A percentile compares a stretch with the other conserved stretches of the same genome.
Conservation (phyloP, 2,888 invertebrate species). For the Sesia apiformis region DNA sequence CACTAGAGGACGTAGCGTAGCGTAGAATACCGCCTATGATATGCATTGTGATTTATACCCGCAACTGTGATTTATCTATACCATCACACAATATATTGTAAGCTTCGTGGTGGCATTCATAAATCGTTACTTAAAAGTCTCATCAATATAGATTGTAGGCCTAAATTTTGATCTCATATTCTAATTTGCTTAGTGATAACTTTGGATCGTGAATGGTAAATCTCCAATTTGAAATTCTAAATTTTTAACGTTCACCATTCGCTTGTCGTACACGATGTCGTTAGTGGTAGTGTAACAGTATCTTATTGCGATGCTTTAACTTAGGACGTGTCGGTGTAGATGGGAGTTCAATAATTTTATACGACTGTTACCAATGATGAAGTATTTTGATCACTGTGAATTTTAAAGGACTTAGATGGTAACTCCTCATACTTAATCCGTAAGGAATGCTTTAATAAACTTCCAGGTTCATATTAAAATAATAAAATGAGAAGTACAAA, state of each 20-base stretch:
- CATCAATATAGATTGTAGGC: slow-evolving; percentile 70
- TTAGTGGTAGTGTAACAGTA: slow-evolving; percentile 69
- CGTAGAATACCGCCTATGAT: slow-evolving; percentile 66
- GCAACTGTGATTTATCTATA: slow-evolving; percentile 68
- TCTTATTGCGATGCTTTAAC: slow-evolving; percentile 75
- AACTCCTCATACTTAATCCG: slow-evolving; percentile 40
- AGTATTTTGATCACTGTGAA: slow-evolving; percentile 50
- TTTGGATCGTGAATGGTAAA: slow-evolving; percentile 63
- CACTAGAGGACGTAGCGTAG: slow-evolving; percentile 40
- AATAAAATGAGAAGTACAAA: slow-evolving; percentile 63
- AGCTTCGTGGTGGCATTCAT: slow-evolving; percentile 62
- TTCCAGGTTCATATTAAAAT: slow-evolving; percentile 41
- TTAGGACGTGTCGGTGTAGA: slow-evolving; percentile 65
- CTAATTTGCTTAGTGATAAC: slow-evolving; percentile 73
- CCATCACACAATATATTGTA: slow-evolving; percentile 57
- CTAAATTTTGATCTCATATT: slow-evolving; percentile 74
- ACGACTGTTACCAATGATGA: slow-evolving; percentile 45
- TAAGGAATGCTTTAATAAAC: slow-evolving; percentile 40
- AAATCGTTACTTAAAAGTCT: slow-evolving; percentile 67
- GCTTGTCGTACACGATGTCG: slow-evolving; percentile 55
- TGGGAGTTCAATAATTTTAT: slow-evolving; percentile 63
- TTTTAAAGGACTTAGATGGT: slow-evolving; percentile 40
- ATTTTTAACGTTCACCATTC: slow-evolving; percentile 53
- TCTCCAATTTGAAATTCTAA: slow-evolving; percentile 66
- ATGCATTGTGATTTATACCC: slow-evolving; percentile 66